Evolutionary conservation across 2,113 vertebrate genomes (phyloP).

Genomic region (Percopsis transmontana): DNA sequence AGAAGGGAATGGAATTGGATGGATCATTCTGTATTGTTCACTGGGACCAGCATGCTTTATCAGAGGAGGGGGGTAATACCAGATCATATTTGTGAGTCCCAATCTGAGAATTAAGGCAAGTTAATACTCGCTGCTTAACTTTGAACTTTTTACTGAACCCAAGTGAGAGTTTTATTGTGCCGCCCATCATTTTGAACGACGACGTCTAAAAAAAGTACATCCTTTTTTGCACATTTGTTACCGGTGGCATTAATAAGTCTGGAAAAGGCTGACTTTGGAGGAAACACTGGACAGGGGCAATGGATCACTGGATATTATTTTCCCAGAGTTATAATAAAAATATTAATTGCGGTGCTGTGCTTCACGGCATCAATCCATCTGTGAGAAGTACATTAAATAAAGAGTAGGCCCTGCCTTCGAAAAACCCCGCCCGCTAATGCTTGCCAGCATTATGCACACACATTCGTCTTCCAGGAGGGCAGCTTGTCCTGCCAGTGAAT

Average conservation of each 20-base stretch:
- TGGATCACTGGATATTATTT: slow-evolving; percentile 56
- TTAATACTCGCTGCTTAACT: neutral
- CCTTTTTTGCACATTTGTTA: slow-evolving; percentile 24
- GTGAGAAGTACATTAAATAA: slow-evolving; percentile 62
- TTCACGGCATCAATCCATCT: slow-evolving; percentile 48
- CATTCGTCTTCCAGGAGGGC: slow-evolving; percentile 63
- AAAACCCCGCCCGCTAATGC: slow-evolving; percentile 44
- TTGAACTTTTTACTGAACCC: neutral
- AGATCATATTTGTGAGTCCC: neutral
- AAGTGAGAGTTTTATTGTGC: neutral
- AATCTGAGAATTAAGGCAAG: neutral
- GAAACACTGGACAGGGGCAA: slow-evolving; percentile 23
- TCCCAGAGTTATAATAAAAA: slow-evolving; percentile 57
- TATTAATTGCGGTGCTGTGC: slow-evolving; percentile 46
- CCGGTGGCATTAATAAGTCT: slow-evolving; percentile 32
- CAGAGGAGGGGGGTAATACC: neutral
- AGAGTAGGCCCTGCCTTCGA: slow-evolving; percentile 42
- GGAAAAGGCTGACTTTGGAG: slow-evolving; percentile 31
- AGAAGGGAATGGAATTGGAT: neutral
- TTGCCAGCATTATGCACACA: slow-evolving; percentile 50
- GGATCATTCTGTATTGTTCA: slow-evolving; percentile 7
- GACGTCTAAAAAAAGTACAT: too few species aligned
- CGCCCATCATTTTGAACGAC: neutral
- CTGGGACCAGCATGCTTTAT: neutral
- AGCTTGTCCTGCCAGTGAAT: slow-evolving; percentile 61